These are phyloP conservation scores for Papio anubis DNA, from an alignment of 2,113 vertebrate species.

Conservation along the genomic window DNA sequence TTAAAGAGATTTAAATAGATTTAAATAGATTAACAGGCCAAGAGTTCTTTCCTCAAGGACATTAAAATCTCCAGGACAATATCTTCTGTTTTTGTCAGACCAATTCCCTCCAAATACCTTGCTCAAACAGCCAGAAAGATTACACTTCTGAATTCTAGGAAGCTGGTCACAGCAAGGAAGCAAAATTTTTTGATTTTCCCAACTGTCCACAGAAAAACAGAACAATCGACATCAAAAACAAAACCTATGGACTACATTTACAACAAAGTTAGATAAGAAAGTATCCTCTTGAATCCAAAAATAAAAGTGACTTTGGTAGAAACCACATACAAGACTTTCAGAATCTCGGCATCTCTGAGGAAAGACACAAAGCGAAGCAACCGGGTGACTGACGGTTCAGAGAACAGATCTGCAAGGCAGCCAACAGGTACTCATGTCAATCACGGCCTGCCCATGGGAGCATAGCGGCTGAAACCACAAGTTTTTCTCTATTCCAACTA, in stretches of 20 bases:
- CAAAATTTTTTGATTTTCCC: not conserved
- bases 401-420: not conserved
- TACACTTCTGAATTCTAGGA: not conserved
- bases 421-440: not conserved
- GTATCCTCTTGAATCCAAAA: not conserved
- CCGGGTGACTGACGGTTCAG: too few species aligned
- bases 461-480: not conserved
- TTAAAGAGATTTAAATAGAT: not conserved
- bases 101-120: slow-evolving; percentile 29
- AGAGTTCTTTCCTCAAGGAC: not conserved
- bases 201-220: not conserved
- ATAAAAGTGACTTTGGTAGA: not conserved
- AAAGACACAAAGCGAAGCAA: not conserved
- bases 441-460: not conserved
- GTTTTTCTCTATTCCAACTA: not conserved
- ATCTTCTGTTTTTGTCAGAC: not conserved
- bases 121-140: not conserved
- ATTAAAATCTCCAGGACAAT: not conserved
- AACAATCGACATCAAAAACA: not conserved
- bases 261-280: not conserved
- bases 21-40: not conserved
- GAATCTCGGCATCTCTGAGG: not conserved
- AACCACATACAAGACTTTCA: not conserved
- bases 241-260: not conserved
- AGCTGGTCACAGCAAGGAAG: not conserved